Percentiles rank a stretch among this genome's conserved stretches.
Evolutionary conservation across 2,113 vertebrate genomes (phyloP).

Genomic region (Sinocyclocheilus maitianheensis): DNA sequence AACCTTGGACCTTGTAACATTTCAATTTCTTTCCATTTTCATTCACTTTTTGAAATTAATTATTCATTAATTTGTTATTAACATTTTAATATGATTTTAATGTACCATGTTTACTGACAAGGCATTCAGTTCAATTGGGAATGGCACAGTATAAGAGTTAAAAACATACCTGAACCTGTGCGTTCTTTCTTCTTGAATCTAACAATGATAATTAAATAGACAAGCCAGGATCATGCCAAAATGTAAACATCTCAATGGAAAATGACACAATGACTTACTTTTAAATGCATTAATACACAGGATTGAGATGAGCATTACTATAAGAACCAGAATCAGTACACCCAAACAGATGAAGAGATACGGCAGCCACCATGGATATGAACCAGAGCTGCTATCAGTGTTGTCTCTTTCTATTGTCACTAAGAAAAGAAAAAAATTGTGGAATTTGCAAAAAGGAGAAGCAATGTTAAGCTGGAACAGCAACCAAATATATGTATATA

Average conservation of each 20-base stretch:
- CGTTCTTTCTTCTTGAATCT: neutral
- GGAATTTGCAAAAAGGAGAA: neutral
- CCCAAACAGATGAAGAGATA: conserved; percentile 19
- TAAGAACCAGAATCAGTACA: neutral
- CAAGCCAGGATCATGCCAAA: neutral
- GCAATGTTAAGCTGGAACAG: neutral
- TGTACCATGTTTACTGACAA: neutral
- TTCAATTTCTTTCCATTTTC: neutral
- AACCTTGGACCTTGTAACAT: neutral
- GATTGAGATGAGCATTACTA: conserved; percentile 14
- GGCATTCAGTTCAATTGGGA: neutral
- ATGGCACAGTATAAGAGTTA: neutral
- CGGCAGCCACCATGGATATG: neutral
- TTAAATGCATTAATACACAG: conserved; percentile 9
- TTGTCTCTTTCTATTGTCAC: neutral
- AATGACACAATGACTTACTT: neutral
- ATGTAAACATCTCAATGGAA: neutral
- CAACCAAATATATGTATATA: neutral
- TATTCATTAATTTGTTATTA: too few species aligned
- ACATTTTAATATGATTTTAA: neutral
- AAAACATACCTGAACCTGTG: neutral
- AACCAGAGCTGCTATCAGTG: neutral
- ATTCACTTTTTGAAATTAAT: too few species aligned
- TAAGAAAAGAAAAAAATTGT: neutral
- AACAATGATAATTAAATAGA: neutral